Evolutionary conservation across 2,113 vertebrate genomes (phyloP).

Genomic region (Engystomops pustulosus): DNA sequence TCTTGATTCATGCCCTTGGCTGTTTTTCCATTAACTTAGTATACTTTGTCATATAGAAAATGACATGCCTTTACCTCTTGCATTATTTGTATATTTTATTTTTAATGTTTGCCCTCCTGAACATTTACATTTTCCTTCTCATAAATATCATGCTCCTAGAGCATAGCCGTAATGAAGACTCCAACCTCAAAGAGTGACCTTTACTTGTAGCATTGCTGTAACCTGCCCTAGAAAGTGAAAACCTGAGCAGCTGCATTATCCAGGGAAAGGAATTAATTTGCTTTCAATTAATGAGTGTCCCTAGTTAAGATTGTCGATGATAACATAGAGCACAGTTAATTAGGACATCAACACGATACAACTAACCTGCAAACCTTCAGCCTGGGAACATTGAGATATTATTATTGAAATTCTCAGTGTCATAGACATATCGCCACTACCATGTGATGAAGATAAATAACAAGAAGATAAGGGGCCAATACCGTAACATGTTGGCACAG

Average conservation of each 20-base stretch:
- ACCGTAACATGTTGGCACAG: too few species aligned
- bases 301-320: conserved; percentile 31
- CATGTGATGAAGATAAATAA: too few species aligned
- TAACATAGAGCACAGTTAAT: conserved; percentile 44
- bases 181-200: neutral
- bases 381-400: too few species aligned
- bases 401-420: too few species aligned
- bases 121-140: neutral
- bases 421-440: too few species aligned
- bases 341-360: conserved; percentile 44
- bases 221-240: conserved; percentile 32
- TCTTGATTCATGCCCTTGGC: neutral
- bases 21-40: neutral
- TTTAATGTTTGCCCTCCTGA: neutral
- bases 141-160: neutral
- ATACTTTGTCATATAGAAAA: neutral
- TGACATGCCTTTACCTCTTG: neutral
- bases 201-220: conserved; percentile 12
- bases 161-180: neutral
- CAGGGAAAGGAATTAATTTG: conserved; percentile 46
- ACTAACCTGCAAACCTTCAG: conserved; percentile 17
- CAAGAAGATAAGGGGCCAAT: too few species aligned
- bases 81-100: neutral
- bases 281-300: conserved; percentile 49
- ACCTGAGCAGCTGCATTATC: conserved; percentile 2